Conservation (phyloP, 2,113 vertebrate genomes). For the Rhinoderma darwinii region DNA sequence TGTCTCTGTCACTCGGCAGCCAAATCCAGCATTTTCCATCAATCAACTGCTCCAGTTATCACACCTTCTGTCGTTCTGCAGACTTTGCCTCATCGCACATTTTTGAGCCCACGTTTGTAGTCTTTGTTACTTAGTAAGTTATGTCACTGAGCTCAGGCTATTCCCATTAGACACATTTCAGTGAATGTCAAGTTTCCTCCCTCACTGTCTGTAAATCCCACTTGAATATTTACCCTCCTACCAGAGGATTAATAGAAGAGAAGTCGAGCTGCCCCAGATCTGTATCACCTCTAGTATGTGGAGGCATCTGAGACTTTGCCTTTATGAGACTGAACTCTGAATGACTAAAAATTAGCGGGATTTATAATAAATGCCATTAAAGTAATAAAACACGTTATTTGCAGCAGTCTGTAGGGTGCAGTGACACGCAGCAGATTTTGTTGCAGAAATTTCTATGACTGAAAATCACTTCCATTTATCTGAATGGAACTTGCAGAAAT, state of each 20-base stretch:
- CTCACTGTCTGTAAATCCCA: constrained; percentile 7
- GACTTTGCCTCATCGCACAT: background rate
- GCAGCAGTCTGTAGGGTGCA: no score
- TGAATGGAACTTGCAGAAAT: no score
- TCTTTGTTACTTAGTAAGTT: background rate
- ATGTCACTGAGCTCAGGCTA: background rate
- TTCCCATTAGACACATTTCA: background rate
- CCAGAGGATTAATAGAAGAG: background rate
- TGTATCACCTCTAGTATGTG: background rate
- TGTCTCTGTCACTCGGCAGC: background rate
- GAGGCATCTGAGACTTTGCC: background rate
- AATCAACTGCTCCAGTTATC: background rate
- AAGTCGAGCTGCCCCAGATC: background rate
- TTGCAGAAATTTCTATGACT: no score
- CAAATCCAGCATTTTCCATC: background rate
- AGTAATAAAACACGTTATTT: background rate
- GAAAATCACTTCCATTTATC: no score
- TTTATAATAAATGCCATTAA: background rate
- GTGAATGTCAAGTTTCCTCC: background rate
- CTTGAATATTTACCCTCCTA: background rate
- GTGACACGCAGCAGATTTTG: no score
- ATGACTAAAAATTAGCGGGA: background rate
- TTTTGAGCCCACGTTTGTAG: background rate
- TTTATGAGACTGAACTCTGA: background rate
- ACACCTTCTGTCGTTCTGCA: background rate